These are phyloP conservation scores for Diplazon laetatorius DNA, from an alignment of 2,888 invertebrate species.

Conservation along the genomic window DNA sequence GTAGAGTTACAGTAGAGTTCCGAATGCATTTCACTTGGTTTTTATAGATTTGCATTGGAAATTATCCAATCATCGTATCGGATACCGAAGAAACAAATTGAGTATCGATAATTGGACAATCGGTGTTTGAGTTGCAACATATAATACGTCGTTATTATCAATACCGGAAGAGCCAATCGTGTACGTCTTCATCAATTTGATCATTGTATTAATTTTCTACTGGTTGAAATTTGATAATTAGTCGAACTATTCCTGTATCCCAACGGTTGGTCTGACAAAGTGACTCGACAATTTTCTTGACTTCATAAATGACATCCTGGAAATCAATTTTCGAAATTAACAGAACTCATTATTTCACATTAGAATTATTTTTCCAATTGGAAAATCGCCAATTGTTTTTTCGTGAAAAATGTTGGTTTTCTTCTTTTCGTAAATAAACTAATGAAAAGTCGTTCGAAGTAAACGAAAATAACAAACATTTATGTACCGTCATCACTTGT, in stretches of 20 bases:
- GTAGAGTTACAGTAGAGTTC: neutral
- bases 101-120: constrained; percentile 13
- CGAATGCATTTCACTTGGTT: neutral
- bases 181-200: neutral
- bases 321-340: neutral
- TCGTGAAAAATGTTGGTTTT: no score
- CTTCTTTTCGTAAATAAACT: no score
- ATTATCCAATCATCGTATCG: neutral
- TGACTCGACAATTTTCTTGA: neutral
- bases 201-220: neutral
- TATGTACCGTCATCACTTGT: no score
- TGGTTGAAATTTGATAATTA: constrained; percentile 3
- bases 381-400: no score
- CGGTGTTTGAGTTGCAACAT: neutral
- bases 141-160: constrained; percentile 5
- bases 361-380: neutral
- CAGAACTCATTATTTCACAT: neutral
- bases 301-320: neutral
- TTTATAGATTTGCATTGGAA: constrained; percentile 10
- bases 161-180: constrained; percentile 1
- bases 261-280: neutral
- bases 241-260: neutral
- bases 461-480: no score
- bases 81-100: neutral
- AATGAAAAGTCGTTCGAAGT: no score